Evolutionary conservation across 2,113 vertebrate genomes (phyloP).

Genomic region (Urocitellus parryii): DNA sequence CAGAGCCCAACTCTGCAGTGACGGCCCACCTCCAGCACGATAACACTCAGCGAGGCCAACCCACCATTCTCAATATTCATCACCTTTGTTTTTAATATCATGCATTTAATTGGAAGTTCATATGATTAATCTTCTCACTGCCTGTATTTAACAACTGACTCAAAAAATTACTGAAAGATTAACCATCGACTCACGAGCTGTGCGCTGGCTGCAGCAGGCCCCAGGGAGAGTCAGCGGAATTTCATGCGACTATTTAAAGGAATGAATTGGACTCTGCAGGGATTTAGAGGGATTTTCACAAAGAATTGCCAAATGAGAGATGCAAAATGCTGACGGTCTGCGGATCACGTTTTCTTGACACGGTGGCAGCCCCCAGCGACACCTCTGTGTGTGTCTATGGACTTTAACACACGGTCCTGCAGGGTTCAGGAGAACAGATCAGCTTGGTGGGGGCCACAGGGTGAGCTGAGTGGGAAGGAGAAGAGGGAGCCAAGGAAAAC

Average conservation of each 20-base stretch:
- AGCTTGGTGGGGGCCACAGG: background rate
- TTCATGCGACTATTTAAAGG: background rate
- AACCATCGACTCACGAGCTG: background rate
- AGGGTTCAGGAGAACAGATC: background rate
- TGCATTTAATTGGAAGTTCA: background rate
- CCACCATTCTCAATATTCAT: background rate
- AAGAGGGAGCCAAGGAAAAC: background rate
- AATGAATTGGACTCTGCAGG: background rate
- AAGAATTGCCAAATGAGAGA: background rate
- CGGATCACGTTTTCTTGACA: background rate
- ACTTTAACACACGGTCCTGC: fast-evolving
- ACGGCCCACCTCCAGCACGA: background rate
- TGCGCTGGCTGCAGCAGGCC: fast-evolving
- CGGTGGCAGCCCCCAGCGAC: fast-evolving
- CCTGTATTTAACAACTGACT: background rate
- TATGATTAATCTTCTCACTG: background rate
- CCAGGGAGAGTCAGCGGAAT: background rate
- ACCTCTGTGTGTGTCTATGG: fast-evolving
- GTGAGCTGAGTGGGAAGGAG: background rate
- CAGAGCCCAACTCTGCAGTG: fast-evolving
- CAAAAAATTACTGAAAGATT: background rate
- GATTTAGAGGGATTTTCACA: background rate
- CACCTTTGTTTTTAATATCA: background rate
- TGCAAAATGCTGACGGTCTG: background rate
- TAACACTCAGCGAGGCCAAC: background rate